phyloP scores from a whole-genome alignment of 1,140 invertebrate species.

The Eumaeus atala region DNA sequence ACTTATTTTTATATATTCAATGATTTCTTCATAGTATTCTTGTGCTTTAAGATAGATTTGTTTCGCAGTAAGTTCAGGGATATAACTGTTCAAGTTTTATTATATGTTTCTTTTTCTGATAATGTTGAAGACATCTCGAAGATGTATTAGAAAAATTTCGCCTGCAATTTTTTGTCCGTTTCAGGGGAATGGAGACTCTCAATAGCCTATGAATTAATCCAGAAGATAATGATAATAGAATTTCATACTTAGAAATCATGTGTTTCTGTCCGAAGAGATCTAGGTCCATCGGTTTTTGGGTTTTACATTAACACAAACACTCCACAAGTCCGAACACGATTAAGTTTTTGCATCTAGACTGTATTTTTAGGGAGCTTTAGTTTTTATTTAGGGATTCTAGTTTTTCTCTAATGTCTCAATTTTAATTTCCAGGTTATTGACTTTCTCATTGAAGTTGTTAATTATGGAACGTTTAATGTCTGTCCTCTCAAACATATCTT shows the following conservation, averaged over 20 bases:
- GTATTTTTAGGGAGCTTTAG: constrained; percentile 29
- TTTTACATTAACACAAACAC: constrained; percentile 38
- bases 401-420: constrained; percentile 28
- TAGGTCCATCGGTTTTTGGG: constrained; percentile 35
- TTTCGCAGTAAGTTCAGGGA: too few relatives aligned
- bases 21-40: too few relatives aligned
- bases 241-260: constrained; percentile 32
- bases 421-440: constrained; percentile 30
- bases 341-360: constrained; percentile 30
- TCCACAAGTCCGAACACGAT: constrained; percentile 33
- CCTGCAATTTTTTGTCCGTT: constrained; percentile 4
- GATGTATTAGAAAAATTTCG: too few relatives aligned
- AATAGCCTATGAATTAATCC: constrained; percentile 32
- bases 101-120: too few relatives aligned
- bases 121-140: too few relatives aligned
- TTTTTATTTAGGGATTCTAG: constrained; percentile 25
- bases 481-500: constrained; percentile 35
- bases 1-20: too few relatives aligned
- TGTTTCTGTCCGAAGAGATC: constrained; percentile 36
- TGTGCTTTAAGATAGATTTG: too few relatives aligned
- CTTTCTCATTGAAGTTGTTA: constrained; percentile 28
- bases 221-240: constrained; percentile 25
- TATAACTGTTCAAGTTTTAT: too few relatives aligned
- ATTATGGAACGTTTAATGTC: constrained; percentile 33
- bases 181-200: constrained; percentile 17